These are phyloP conservation scores for Omphaloscelis lunosa DNA, from an alignment of 2,888 invertebrate species.

Conservation along the genomic window DNA sequence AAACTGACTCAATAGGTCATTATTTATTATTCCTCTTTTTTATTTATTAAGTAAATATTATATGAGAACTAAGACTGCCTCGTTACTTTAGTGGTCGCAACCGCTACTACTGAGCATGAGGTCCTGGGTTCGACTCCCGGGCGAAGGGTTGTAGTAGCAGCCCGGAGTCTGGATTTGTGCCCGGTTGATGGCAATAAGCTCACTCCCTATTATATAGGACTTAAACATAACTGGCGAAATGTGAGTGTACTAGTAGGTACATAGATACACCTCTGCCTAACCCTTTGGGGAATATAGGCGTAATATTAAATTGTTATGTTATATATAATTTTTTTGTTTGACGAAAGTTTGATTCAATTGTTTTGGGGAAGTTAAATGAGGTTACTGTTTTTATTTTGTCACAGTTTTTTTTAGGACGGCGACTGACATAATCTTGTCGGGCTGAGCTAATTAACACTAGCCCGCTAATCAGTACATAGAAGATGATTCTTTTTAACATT, in stretches of 20 bases:
- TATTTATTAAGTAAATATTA: slow-evolving; percentile 14
- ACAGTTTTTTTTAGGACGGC: neutral
- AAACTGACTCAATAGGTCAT: slow-evolving; percentile 53
- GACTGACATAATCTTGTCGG: too few relatives aligned
- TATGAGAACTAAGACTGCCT: neutral
- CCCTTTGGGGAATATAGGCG: neutral
- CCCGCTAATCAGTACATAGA: too few relatives aligned
- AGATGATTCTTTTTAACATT: too few relatives aligned
- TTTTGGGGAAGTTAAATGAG: neutral
- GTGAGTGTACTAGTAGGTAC: too few relatives aligned
- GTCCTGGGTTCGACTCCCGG: too few relatives aligned
- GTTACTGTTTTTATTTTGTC: neutral
- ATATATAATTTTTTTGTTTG: slow-evolving; percentile 14
- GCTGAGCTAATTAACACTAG: too few relatives aligned
- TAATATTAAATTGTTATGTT: neutral
- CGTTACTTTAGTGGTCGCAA: neutral
- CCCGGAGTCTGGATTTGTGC: too few relatives aligned
- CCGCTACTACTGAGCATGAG: too few relatives aligned
- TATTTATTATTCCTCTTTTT: slow-evolving; percentile 38
- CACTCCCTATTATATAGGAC: too few relatives aligned
- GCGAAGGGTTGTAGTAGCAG: too few relatives aligned
- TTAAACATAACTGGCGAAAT: too few relatives aligned
- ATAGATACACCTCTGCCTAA: neutral
- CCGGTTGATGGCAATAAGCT: too few relatives aligned
- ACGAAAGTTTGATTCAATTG: slow-evolving; percentile 23